These are phyloP conservation scores for Galagoides demidoff DNA, from an alignment of 2,797 vertebrate genomes.

Conservation along the genomic window DNA sequence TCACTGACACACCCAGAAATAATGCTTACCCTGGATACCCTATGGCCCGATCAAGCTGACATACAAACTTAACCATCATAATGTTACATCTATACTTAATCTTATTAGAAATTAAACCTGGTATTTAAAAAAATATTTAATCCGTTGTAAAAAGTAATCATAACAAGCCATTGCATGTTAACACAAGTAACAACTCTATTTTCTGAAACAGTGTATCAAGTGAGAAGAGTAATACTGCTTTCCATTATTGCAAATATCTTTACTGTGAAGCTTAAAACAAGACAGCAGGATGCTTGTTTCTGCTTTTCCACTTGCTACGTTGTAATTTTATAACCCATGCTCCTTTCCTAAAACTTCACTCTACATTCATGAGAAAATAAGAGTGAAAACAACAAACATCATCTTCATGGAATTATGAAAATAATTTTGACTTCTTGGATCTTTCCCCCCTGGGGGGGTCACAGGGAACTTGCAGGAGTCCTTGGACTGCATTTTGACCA, in stretches of 20 bases:
- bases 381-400: conserved; percentile 41
- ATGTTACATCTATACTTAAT: background rate
- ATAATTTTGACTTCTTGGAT: background rate
- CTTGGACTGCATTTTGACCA: background rate
- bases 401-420: conserved; percentile 27
- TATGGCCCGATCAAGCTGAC: background rate
- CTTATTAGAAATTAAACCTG: background rate
- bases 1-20: background rate
- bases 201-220: background rate
- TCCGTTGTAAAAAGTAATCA: background rate
- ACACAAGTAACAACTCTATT: background rate
- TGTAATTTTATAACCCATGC: background rate
- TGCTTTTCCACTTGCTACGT: background rate
- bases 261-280: background rate
- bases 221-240: background rate
- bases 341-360: conserved; percentile 3
- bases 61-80: background rate
- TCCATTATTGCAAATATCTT: background rate
- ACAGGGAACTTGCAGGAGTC: background rate
- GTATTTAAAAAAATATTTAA: background rate
- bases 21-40: background rate
- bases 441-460: background rate
- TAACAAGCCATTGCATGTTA: background rate
- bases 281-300: conserved; percentile 5
- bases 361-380: background rate